phyloP scores from a whole-genome alignment of 1,140 invertebrate genomes.

The Diploscapter pachys region DNA sequence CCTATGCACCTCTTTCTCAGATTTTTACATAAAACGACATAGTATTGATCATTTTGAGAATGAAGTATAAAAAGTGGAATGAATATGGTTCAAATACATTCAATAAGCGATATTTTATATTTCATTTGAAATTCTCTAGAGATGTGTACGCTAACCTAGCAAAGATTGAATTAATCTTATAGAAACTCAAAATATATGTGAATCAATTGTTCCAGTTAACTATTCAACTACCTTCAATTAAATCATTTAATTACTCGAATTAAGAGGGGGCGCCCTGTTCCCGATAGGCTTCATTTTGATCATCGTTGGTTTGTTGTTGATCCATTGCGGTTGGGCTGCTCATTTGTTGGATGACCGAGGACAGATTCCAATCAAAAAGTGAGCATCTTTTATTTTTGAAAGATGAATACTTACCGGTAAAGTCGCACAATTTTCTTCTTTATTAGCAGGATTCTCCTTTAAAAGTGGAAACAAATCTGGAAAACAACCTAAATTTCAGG shows the following conservation, averaged over 20 bases:
- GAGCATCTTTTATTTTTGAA: conserved; percentile 31
- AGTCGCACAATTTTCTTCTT: no score
- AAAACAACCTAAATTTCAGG: conserved; percentile 23
- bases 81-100: no score
- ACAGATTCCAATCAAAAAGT: conserved; percentile 43
- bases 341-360: conserved; percentile 53
- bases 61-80: no score
- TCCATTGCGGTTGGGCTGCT: conserved; percentile 58
- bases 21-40: not conserved
- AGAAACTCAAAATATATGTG: not conserved
- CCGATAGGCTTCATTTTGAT: conserved; percentile 56
- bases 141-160: not conserved
- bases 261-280: conserved; percentile 47
- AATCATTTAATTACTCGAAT: not conserved
- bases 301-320: conserved; percentile 52
- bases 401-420: no score
- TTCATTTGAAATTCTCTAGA: no score
- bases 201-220: not conserved
- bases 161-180: not conserved
- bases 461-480: not conserved
- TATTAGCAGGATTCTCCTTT: conserved; percentile 18
- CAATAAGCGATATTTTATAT: not conserved
- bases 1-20: not conserved
- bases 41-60: not conserved
- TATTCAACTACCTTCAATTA: not conserved